These are phyloP conservation scores for Paramuricea clavata DNA, from an alignment of 92 coral and sea anemone genomes.

Conservation along the genomic window DNA sequence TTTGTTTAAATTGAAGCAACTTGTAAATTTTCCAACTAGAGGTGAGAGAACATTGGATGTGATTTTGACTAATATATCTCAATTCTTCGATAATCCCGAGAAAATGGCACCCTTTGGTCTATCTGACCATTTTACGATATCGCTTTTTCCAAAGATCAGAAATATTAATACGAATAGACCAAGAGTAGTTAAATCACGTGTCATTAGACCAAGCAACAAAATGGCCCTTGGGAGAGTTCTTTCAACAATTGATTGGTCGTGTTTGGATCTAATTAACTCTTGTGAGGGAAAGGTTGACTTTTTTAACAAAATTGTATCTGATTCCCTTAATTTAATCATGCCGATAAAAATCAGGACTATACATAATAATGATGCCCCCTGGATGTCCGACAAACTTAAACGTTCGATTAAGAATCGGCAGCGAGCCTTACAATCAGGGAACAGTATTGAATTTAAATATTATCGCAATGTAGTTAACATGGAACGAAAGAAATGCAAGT, in stretches of 20 bases:
- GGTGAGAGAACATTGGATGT: slow-evolving; percentile 51
- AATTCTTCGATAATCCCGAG: slow-evolving; percentile 27
- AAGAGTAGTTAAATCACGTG: slow-evolving; percentile 1
- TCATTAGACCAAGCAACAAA: slow-evolving; percentile 19
- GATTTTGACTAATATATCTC: slow-evolving; percentile 38
- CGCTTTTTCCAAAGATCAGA: neutral
- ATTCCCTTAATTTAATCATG: neutral
- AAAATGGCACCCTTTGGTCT: slow-evolving; percentile 46
- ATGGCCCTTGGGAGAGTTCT: slow-evolving; percentile 1
- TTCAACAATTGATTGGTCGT: too few species aligned
- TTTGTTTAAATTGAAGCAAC: too few species aligned
- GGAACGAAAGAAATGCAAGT: slow-evolving; percentile 30
- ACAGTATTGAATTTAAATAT: neutral
- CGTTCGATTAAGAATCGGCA: slow-evolving; percentile 3
- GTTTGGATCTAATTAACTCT: neutral
- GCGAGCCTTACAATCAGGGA: slow-evolving; percentile 14
- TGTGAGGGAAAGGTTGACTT: neutral
- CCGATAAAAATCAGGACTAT: slow-evolving; percentile 14
- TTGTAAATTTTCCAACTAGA: slow-evolving; percentile 49
- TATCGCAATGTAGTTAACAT: slow-evolving; percentile 31
- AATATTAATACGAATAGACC: neutral
- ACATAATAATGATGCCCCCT: slow-evolving; percentile 19
- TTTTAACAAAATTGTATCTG: neutral
- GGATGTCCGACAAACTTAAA: slow-evolving; percentile 46
- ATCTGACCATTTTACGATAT: slow-evolving; percentile 49